Conservation (phyloP, 2,797 vertebrate species). For the Malacoraja senta region DNA sequence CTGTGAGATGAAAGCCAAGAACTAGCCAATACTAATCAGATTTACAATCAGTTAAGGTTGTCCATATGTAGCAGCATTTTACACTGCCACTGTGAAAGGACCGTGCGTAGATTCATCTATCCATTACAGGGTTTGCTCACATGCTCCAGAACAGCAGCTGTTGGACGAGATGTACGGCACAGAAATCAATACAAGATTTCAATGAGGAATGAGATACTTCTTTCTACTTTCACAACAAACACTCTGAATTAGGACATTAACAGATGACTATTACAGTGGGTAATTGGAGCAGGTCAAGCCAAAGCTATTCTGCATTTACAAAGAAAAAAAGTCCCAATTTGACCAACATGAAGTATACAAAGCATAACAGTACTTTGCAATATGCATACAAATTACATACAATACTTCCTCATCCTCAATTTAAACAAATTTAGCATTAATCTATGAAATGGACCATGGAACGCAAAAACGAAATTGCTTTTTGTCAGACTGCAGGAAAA, state of each 20-base stretch:
- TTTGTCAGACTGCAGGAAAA: background rate
- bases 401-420: background rate
- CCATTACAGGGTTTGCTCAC: background rate
- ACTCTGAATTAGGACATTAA: background rate
- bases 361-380: background rate
- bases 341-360: background rate
- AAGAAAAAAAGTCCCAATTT: background rate
- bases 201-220: conserved; percentile 16
- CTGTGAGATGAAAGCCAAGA: conserved; percentile 37
- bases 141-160: conserved; percentile 34
- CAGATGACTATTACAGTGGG: background rate
- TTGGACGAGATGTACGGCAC: conserved; percentile 15
- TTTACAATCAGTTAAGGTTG: conserved; percentile 30
- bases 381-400: background rate
- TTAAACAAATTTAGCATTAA: background rate
- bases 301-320: background rate
- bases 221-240: conserved; percentile 21
- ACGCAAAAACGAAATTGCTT: background rate
- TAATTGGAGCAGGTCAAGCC: background rate
- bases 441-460: background rate
- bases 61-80: conserved; percentile 22
- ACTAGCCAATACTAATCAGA: conserved; percentile 39
- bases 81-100: conserved; percentile 26
- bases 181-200: conserved; percentile 29
- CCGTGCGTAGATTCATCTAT: background rate